Base-by-base conservation (phyloP, 2,113 vertebrate genomes). In the Ibidorhyncha struthersii region DNA sequence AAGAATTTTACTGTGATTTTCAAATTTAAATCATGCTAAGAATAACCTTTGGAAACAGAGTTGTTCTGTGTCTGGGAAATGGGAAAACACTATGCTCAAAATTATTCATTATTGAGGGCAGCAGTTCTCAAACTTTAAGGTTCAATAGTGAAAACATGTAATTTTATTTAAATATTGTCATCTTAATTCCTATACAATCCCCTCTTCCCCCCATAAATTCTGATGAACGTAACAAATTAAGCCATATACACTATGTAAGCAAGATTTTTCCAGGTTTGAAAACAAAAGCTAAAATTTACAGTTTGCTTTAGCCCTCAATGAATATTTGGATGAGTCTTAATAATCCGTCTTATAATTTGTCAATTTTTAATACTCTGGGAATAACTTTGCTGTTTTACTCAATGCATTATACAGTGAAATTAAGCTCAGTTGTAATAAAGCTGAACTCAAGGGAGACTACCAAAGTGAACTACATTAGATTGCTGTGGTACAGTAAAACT, bases 81-180 rank as follows among this genome's bases (percentile, higher is more conserved):
- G 70, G 59, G 71, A 96, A 90, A 79, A 70, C 30, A 87, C 76
- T 80, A 62, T 40, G 62, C 81, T 97, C 61, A 55, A 96, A 93
- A 89, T 72, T 72, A 61, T 49, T 90, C 40, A 58, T 82, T 83
- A 88, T 61, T 58, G 93, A 98, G 97, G 97, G 96, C 96, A 97
- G 93, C 87, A 97, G 94, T 79, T 96, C 94, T 97, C 94, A 96
- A 97, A 97, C 83, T 97, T 96, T 93, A 93, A 87, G 94, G 82
- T 91, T 97, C 50, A 55, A 90, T 78, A 98, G 95, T 92, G 96
- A 97, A 98, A 97, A 97, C 85, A 96, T 78, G 82, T 52, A 8
- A 69, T 92, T 97, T 98, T 97, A 97, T 98, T 98, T 98, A 97
- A 97, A 96, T 98, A 98, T 95, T 94, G 82, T 97, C 90, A 92